A percentile compares a stretch with the other conserved stretches of the same genome.
Evolutionary conservation across 1,140 invertebrate genomes (phyloP).

Genomic region (Bacillus rossius): DNA sequence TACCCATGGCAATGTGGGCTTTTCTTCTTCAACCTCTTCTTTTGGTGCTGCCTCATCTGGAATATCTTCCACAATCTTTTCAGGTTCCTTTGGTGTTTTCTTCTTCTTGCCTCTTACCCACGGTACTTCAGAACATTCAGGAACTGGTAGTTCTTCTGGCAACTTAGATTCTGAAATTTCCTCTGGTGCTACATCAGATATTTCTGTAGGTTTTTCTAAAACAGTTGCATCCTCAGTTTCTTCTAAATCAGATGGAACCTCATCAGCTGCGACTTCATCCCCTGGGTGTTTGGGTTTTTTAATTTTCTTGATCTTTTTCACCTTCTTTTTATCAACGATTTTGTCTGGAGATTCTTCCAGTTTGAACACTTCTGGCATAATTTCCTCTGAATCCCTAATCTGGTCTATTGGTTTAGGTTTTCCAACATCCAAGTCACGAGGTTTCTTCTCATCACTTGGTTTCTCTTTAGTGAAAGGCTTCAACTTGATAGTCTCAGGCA

Average conservation of each 20-base stretch:
- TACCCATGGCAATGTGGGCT: too few species aligned
- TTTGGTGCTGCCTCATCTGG: not conserved
- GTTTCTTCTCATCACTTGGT: constrained; percentile 24
- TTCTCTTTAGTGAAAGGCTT: constrained; percentile 16
- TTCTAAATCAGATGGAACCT: not conserved
- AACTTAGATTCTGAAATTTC: too few species aligned
- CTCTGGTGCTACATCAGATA: too few species aligned
- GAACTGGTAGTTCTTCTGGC: too few species aligned
- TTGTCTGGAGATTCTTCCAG: not conserved
- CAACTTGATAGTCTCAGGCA: too few species aligned
- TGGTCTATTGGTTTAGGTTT: constrained; percentile 10
- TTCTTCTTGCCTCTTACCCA: constrained; percentile 16
- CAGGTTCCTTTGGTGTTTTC: not conserved
- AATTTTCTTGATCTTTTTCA: not conserved
- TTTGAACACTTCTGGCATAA: constrained; percentile 8
- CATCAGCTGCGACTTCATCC: constrained; percentile 1
- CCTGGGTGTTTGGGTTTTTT: constrained; percentile 33
- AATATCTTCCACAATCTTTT: not conserved
- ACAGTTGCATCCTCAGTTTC: too few species aligned
- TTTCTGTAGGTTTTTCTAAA: too few species aligned
- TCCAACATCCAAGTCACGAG: constrained; percentile 21
- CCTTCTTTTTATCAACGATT: not conserved
- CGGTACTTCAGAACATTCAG: constrained; percentile 12
- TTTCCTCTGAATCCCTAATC: constrained; percentile 16
- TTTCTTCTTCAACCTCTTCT: constrained; percentile 30